Conservation (phyloP, 2,797 vertebrate genomes). For the Sebastes alutus region DNA sequence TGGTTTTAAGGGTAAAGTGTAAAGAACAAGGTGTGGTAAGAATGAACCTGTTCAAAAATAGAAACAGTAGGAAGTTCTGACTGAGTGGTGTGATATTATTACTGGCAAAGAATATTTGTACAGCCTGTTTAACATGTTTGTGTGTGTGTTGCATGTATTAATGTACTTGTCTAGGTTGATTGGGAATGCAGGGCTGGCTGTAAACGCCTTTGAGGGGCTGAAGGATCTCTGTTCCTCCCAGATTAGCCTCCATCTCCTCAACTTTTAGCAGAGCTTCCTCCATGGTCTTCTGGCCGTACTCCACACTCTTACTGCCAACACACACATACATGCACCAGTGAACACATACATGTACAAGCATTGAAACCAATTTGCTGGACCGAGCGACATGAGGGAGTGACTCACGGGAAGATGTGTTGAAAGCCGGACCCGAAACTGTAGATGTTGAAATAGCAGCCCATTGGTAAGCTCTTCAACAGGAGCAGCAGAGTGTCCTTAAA, state of each 20-base stretch:
- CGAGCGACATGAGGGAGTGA: neutral
- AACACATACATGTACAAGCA: neutral
- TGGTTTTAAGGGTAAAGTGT: neutral
- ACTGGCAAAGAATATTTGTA: neutral
- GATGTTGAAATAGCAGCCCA: constrained; percentile 91
- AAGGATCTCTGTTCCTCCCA: constrained; percentile 73
- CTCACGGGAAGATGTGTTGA: constrained; percentile 87
- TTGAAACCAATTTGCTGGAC: rapidly evolving
- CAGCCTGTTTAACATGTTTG: neutral
- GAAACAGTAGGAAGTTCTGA: neutral
- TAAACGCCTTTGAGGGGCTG: constrained; percentile 53
- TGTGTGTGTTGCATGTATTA: neutral
- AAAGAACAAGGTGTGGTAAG: neutral
- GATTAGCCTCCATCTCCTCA: constrained; percentile 34
- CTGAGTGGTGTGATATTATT: neutral
- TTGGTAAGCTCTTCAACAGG: constrained; percentile 90
- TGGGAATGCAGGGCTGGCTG: constrained; percentile 59
- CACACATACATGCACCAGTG: neutral
- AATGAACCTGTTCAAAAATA: neutral
- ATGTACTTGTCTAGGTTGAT: constrained; percentile 69
- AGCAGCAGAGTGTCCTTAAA: constrained; percentile 88
- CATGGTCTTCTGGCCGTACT: constrained; percentile 82
- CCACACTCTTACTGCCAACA: constrained; percentile 71
- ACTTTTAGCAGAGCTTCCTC: constrained; percentile 77
- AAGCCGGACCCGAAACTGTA: constrained; percentile 85